Conservation (phyloP, 2,797 vertebrate genomes). For the Amphiprion clarkii region DNA sequence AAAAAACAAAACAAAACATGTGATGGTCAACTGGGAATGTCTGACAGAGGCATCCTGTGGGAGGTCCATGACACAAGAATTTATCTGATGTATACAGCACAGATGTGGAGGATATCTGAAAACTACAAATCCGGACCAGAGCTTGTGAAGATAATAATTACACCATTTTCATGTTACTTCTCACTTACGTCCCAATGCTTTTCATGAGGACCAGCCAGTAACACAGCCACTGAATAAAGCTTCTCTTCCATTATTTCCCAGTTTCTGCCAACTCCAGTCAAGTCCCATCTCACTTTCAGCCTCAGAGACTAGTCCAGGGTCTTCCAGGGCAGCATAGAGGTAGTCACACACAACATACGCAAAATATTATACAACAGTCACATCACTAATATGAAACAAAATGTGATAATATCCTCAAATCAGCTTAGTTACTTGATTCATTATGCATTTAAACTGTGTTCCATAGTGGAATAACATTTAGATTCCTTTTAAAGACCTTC, state of each 20-base stretch:
- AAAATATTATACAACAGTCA: conserved; percentile 5
- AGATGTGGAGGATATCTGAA: too few species aligned
- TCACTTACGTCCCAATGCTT: neutral
- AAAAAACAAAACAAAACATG: too few species aligned
- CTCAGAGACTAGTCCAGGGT: conserved; percentile 95
- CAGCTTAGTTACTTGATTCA: neutral
- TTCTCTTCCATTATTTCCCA: conserved; percentile 90
- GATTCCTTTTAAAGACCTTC: too few species aligned
- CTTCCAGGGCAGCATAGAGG: conserved; percentile 91
- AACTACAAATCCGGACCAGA: neutral
- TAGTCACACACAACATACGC: conserved; percentile 50
- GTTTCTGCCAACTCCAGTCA: conserved; percentile 94
- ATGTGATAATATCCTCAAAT: neutral
- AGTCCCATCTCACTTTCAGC: conserved; percentile 96
- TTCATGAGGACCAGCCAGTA: conserved; percentile 65
- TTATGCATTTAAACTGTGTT: neutral
- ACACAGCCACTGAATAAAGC: conserved; percentile 83
- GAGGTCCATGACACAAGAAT: too few species aligned
- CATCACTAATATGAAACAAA: neutral
- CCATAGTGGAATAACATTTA: neutral
- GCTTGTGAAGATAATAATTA: neutral
- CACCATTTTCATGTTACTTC: neutral
- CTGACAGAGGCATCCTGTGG: too few species aligned
- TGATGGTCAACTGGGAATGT: too few species aligned
- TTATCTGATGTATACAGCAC: too few species aligned